Evolutionary conservation across 2,113 vertebrate genomes (phyloP), one percentile per base, ranked within the genome.

Genomic region (Athene noctua): DNA sequence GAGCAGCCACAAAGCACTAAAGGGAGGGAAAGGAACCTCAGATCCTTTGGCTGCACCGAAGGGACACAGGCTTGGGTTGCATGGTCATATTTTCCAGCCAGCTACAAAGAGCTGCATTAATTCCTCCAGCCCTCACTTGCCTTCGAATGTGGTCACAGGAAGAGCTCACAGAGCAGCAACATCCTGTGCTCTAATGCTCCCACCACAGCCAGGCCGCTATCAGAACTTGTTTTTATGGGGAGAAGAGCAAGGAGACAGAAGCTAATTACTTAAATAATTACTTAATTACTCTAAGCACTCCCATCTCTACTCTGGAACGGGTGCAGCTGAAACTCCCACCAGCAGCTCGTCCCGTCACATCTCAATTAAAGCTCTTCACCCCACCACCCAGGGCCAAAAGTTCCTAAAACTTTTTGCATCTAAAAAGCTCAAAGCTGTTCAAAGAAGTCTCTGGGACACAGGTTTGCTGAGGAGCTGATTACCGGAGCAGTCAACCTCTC

Each of bases 31-130:
- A 73, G 66, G 88, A 91, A 80, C 38, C 72, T 75, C 25, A 16
- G 65, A 90, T 78, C 68, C 78, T 51, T 82, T 6, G 90, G 94
- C 75, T 23, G 55, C 67, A 62, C 59, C 17, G 0, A 3, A 61
- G 92, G 84, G 91, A 89, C 13, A 18, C 27, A 4, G 34, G 54
- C 57, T 83, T 18, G 81, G 75, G 57, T 54, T 90, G 26, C 73
- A 12, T 2, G 18, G 57, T 96, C 95, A 90, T 42, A 91, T 96
- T 97, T 97, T 97, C 96, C 96, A 95, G 81, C 75, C 61, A 72
- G 36, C 54, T 61, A 58, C 70, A 47, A 59, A 71, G 30, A 67
- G 34, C 22, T 70, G 10, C 11, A 3, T 14, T 80, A 74, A 30
- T 78, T 73, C 90, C 88, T 81, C 15, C 71, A 58, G 79, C 59